Base-by-base conservation (phyloP, 2,888 invertebrate species). In the Dicycla oo region DNA sequence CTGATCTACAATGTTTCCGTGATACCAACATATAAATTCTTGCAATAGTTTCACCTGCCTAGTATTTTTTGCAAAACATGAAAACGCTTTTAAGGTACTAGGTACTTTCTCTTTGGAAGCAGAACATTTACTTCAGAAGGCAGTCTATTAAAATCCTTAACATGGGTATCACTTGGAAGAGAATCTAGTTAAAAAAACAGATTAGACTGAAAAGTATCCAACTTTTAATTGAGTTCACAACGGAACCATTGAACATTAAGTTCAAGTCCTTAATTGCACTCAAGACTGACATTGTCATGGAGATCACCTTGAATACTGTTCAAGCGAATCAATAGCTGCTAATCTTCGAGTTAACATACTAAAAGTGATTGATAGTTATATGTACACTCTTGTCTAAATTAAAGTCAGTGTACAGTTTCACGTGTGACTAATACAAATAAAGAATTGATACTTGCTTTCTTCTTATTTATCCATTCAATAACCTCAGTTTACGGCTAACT, bases 381-480 rank as follows among this genome's bases (percentile, higher is more conserved):
- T 34, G 34, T 34, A 69, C 45, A 70, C 13, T 62, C 62, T 61
- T 61, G 43, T 65, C 20, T 18, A 58, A 65, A 73, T 69, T 71
- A 75, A 80, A 80, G 82, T 30, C 78, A 74, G 34, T 49, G 15
- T 68, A 72, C 80, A 75, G 68, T 75, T 72, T 69, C 30, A 60
- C 60, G 43, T 67, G 61, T 74, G 69, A 61, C 64, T 70, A 68
- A 81, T 69, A 67, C 26, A 60, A 78, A 81, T 54, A 20, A 69
- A 26, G 73, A 57, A 67, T 73, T 63, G 60, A 65, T 77, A 49
- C 47, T 57, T 63, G 43, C 56, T 76, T 73, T 74, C 77, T 66
- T 69, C 34, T 38, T 60, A 58, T 34, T 73, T 11, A 26, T 13
- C 18, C 53, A 30, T 69, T 51, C 15, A 73, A 79, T 61, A 65